These are phyloP conservation scores for Ips typographus DNA, from an alignment of 1,140 invertebrate species.

Conservation along the genomic window DNA sequence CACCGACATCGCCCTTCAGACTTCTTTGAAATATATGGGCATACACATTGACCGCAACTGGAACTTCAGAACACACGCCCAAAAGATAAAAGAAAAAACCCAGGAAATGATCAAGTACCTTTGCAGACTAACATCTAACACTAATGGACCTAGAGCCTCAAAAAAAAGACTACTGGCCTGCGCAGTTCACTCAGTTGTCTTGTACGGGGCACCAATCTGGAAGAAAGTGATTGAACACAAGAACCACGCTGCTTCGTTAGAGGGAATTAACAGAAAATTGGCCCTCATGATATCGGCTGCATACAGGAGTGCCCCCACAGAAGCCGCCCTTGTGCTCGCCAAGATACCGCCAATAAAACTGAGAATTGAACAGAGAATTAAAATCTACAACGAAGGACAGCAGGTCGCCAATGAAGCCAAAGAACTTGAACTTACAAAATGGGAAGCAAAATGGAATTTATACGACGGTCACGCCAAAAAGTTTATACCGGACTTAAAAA, in stretches of 20 bases:
- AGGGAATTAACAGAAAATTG: neutral
- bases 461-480: neutral
- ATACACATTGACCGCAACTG: neutral
- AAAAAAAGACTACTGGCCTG: neutral
- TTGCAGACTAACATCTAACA: neutral
- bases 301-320: neutral
- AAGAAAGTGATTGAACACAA: too few species aligned
- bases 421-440: neutral
- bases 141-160: neutral
- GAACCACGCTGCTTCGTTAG: neutral
- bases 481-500: neutral
- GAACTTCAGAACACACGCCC: neutral
- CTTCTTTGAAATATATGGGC: neutral
- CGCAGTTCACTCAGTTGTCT: neutral
- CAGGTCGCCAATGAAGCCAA: neutral
- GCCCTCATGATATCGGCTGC: neutral
- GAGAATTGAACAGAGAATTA: neutral
- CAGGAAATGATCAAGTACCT: neutral
- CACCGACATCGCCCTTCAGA: neutral
- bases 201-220: constrained; percentile 10
- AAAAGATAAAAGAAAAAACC: constrained; percentile 1
- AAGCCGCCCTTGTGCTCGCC: neutral
- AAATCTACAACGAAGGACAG: neutral
- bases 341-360: constrained; percentile 1
- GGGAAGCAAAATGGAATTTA: neutral